Conservation (phyloP, 2,113 vertebrate genomes). For the Aspidoscelis tigris region DNA sequence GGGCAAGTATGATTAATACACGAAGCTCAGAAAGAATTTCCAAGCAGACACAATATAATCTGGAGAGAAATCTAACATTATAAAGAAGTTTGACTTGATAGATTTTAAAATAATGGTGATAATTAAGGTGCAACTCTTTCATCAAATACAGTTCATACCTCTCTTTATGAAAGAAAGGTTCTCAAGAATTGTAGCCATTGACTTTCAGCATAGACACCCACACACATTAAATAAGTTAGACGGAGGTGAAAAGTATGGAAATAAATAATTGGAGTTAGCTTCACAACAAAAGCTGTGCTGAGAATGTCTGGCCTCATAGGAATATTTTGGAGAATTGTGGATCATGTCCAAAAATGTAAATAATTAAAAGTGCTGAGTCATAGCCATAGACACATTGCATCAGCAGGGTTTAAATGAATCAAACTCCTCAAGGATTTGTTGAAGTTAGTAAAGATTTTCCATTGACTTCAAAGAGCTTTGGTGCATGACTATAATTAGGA, state of each 20-base stretch:
- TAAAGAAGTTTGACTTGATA: conserved; percentile 17
- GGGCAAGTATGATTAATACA: conserved; percentile 30
- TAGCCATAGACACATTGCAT: conserved; percentile 5
- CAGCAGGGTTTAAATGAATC: conserved; percentile 1
- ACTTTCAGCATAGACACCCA: background rate
- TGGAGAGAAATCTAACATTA: conserved; percentile 19
- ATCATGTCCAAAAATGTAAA: conserved; percentile 16
- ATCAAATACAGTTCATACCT: conserved; percentile 12
- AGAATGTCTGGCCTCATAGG: background rate
- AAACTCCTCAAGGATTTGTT: conserved; percentile 22
- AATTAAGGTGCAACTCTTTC: conserved; percentile 23
- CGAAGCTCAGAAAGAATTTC: conserved; percentile 17
- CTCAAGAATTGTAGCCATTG: conserved; percentile 7
- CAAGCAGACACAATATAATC: conserved; percentile 25
- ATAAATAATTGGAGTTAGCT: conserved; percentile 5
- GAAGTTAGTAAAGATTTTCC: background rate
- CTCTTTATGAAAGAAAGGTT: conserved; percentile 17
- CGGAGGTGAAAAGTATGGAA: background rate
- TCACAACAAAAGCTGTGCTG: conserved; percentile 4
- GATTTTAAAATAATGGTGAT: conserved; percentile 19
- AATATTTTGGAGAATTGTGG: background rate
- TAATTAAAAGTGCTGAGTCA: conserved; percentile 19
- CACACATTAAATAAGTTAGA: conserved; percentile 6
- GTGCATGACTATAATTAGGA: background rate
- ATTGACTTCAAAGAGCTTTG: conserved; percentile 7